phyloP scores from a whole-genome alignment of 1,140 invertebrate genomes.

The Uloborus diversus region DNA sequence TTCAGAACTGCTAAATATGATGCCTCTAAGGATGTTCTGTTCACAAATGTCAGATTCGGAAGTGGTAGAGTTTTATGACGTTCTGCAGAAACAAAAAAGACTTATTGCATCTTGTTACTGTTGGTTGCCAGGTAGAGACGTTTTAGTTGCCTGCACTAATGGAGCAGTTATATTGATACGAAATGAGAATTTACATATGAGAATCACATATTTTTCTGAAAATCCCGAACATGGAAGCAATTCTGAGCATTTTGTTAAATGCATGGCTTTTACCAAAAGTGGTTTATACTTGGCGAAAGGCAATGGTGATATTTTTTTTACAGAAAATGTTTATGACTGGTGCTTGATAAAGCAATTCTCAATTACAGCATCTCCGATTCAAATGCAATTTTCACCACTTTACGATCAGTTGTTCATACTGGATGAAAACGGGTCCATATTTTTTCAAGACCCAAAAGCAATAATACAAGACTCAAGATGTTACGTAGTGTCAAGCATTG shows the following conservation, averaged over 20 bases:
- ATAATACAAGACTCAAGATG: background rate
- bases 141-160: background rate
- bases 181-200: background rate
- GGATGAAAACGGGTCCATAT: background rate
- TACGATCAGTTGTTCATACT: background rate
- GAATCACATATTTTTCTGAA: background rate
- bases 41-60: background rate
- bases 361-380: background rate
- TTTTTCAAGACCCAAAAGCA: background rate
- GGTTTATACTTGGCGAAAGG: background rate
- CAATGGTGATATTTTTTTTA: constrained; percentile 12
- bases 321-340: background rate
- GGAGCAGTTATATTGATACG: background rate
- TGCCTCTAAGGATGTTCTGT: background rate
- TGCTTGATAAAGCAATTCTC: background rate
- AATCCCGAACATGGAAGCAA: too few relatives aligned
- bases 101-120: background rate
- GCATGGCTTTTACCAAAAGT: background rate
- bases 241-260: background rate
- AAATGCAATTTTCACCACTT: constrained; percentile 4
- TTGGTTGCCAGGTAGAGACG: background rate
- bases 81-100: background rate
- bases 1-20: background rate
- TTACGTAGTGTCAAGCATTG: background rate
- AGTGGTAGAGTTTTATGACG: constrained; percentile 13